phyloP scores from a whole-genome alignment of 2,888 invertebrate genomes.

The Cataglyphis rosenhaueri region DNA sequence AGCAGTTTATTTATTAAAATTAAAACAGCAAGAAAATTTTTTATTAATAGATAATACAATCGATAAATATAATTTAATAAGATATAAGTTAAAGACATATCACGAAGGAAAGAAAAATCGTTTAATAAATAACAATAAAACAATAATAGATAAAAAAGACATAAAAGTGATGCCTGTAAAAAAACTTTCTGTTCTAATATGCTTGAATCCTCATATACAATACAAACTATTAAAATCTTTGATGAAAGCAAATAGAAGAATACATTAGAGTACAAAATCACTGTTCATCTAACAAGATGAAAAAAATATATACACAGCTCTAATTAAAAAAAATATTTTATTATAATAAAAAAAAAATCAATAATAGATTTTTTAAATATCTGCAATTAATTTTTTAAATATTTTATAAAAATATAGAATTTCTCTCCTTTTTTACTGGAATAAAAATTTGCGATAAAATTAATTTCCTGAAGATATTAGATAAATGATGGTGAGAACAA shows the following conservation, averaged over 20 bases:
- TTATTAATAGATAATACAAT: not conserved
- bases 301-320: not conserved
- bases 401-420: not conserved
- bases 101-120: not conserved
- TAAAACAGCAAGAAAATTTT: not conserved
- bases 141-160: not conserved
- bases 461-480: not conserved
- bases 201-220: not conserved
- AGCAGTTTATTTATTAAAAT: not conserved
- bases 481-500: not conserved
- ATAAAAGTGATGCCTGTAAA: conserved; percentile 4
- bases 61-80: not conserved
- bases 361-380: not conserved
- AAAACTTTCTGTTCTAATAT: conserved; percentile 27
- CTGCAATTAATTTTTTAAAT: not conserved
- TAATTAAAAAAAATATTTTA: not conserved
- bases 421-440: not conserved
- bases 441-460: too few species aligned
- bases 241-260: conserved; percentile 43
- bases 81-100: not conserved
- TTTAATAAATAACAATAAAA: not conserved
- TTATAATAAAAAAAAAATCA: not conserved
- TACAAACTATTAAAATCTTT: conserved; percentile 34
- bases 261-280: conserved; percentile 28
- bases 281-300: not conserved